Conservation (phyloP, 2,797 vertebrate species). For the Pseudopleuronectes americanus region DNA sequence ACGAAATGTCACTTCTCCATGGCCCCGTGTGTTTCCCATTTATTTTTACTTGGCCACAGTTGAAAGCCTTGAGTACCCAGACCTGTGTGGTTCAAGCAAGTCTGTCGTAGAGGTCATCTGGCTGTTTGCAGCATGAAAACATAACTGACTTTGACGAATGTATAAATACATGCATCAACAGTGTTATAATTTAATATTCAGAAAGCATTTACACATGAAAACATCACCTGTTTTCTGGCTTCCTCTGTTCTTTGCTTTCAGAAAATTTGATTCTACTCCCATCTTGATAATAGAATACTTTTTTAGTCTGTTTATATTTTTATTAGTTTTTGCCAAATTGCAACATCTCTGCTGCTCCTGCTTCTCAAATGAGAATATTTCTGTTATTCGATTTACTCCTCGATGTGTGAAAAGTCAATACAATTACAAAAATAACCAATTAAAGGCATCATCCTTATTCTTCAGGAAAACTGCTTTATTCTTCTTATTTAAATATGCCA, state of each 20-base stretch:
- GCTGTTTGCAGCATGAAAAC: too few species aligned
- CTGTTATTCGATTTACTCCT: too few species aligned
- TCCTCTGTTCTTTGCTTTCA: not conserved
- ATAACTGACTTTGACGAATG: too few species aligned
- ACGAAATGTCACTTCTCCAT: slow-evolving; percentile 15
- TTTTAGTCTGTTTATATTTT: not conserved
- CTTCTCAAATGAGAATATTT: too few species aligned
- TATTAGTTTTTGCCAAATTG: too few species aligned
- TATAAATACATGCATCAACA: not conserved
- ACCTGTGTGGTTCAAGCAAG: slow-evolving; percentile 4
- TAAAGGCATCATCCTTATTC: too few species aligned
- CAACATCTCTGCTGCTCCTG: too few species aligned
- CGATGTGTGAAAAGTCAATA: too few species aligned
- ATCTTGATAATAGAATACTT: not conserved
- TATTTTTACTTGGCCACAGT: slow-evolving; percentile 22
- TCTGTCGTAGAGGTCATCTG: slow-evolving; percentile 2
- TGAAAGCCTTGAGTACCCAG: slow-evolving; percentile 22
- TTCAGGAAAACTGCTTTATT: too few species aligned
- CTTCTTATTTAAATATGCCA: not conserved
- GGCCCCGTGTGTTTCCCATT: not conserved
- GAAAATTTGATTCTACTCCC: not conserved
- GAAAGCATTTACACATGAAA: not conserved
- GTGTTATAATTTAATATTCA: not conserved
- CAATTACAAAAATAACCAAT: too few species aligned
- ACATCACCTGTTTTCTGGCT: not conserved